Conservation (phyloP, 2,888 invertebrate genomes). For the Diaphora mendica region DNA sequence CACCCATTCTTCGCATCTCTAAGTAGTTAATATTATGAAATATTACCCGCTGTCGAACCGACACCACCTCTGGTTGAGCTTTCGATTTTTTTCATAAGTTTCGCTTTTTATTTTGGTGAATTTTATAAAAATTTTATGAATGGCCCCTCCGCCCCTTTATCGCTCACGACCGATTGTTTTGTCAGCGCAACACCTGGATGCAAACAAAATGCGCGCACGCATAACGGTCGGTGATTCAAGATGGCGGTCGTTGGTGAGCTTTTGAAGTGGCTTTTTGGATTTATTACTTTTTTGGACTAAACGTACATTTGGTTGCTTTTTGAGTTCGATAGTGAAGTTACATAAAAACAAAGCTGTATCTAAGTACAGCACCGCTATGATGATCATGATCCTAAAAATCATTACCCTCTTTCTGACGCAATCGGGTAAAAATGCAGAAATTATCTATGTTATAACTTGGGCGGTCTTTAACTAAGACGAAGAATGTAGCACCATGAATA, state of each 20-base stretch:
- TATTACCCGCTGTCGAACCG: conserved; percentile 75
- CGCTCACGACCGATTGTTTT: conserved; percentile 83
- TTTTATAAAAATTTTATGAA: conserved; percentile 78
- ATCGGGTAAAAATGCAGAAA: not conserved
- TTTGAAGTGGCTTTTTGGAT: conserved; percentile 53
- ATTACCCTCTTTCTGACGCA: too few species aligned
- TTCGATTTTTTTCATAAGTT: conserved; percentile 64
- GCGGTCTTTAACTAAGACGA: not conserved
- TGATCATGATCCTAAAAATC: not conserved
- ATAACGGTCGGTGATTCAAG: conserved; percentile 72
- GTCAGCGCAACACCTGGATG: conserved; percentile 84
- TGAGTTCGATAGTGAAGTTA: not conserved
- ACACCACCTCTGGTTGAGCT: conserved; percentile 56
- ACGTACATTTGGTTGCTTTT: not conserved
- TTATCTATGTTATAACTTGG: not conserved
- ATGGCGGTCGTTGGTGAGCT: conserved; percentile 64
- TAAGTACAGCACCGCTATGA: not conserved
- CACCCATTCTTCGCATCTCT: conserved; percentile 79
- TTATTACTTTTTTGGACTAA: conserved; percentile 32
- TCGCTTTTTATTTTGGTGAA: conserved; percentile 76
- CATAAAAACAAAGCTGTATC: not conserved
- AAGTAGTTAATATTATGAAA: conserved; percentile 84
- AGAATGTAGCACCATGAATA: not conserved
- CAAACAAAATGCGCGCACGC: conserved; percentile 78
- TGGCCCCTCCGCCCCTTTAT: conserved; percentile 80